Base-by-base conservation (phyloP, 2,113 vertebrate species). In the Ammodytes marinus region DNA sequence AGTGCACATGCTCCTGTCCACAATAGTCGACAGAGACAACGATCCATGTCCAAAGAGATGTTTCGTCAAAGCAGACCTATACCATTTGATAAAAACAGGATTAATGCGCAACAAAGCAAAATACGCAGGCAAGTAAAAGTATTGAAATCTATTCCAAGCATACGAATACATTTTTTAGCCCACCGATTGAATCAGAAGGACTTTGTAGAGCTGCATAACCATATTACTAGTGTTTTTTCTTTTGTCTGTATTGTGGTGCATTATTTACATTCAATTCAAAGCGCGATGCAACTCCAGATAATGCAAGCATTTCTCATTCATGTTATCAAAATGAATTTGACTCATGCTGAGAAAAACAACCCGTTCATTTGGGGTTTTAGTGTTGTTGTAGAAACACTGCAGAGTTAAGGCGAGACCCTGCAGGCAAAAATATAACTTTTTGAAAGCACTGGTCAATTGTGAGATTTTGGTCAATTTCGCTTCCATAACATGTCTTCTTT, bases 1-100 rank as follows among this genome's bases (percentile, higher is more conserved):
- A 65, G 83, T 77, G 81, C 70, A 63, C 79, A 70, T 63, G 75
- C 78, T 86, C 52, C 74, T 71, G 73, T 70, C 85, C 80, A 74
- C 13, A 3, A 65, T 79, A 61, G 35, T 74, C 73, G 68, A n/a
- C 42, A 42, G 69, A 66, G 64, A 61, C 59, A 86, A 77, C 55
- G 77, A 74, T 79, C 58, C 5, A 19, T 58, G 52, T 65, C 87
- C 82, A 57, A 0, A 10, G 72, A 83, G 84, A 77, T 12, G 12
- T 77, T 79, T 78, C 66, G 81, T 83, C 84, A 73, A 79, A 83
- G 69, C 83, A 69, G 59, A 39, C 76, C 84, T 40, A 63, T 46
- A 50, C 35, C 43, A 12, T 61, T 43, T 49, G 6, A 73, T 27
- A 76, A 52, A 66, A 55, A 50, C 43, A 58, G n/a, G 17, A 52